phyloP scores from a whole-genome alignment of 2,888 invertebrate species.

The Drosophila kambysellisi region DNA sequence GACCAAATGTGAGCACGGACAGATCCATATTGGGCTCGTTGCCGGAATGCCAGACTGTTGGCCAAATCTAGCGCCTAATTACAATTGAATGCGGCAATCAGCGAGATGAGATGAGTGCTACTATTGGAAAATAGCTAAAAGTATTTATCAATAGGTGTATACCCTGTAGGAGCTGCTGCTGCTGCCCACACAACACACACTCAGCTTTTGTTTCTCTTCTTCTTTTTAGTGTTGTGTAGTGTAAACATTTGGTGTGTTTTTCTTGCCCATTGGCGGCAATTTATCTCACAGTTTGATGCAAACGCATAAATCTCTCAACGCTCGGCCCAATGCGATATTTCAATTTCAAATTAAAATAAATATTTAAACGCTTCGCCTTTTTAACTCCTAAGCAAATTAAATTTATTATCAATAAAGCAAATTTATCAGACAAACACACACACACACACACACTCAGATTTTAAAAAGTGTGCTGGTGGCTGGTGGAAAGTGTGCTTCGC shows the following conservation, averaged over 20 bases:
- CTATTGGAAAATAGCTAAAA: conserved; percentile 1
- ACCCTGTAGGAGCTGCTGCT: conserved; percentile 8
- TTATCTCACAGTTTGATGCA: conserved; percentile 83
- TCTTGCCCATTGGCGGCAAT: conserved; percentile 70
- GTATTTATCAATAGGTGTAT: conserved; percentile 16
- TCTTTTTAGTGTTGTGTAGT: conserved; percentile 5
- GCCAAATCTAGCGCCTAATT: conserved; percentile 60
- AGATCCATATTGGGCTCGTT: conserved; percentile 52
- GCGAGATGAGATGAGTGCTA: not conserved
- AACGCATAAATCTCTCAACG: conserved; percentile 83
- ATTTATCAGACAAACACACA: conserved; percentile 36
- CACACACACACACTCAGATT: not conserved
- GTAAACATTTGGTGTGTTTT: conserved; percentile 59
- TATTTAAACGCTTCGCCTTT: conserved; percentile 70
- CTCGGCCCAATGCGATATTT: conserved; percentile 67
- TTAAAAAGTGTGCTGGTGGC: not conserved
- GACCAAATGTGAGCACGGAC: conserved; percentile 45
- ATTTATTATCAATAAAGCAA: conserved; percentile 67
- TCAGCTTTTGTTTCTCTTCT: not conserved
- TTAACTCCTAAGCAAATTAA: conserved; percentile 50
- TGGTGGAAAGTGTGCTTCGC: not conserved
- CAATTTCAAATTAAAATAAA: conserved; percentile 82
- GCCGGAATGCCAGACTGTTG: conserved; percentile 38
- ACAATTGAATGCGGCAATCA: conserved; percentile 44
- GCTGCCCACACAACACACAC: conserved; percentile 6